phyloP scores from a whole-genome alignment of 1,140 invertebrate genomes.

The Zelostemma sp. region DNA sequence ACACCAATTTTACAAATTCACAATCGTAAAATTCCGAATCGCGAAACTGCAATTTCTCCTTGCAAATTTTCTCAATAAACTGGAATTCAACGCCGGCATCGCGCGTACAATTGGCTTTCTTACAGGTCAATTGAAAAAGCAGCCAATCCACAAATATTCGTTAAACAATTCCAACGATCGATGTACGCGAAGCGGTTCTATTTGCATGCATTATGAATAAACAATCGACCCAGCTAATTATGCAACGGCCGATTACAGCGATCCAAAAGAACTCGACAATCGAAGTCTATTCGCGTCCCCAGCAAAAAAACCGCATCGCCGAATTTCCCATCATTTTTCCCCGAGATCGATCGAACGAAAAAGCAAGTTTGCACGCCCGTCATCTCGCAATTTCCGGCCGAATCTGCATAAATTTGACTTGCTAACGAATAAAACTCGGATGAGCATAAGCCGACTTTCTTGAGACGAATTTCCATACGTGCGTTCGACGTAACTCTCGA shows the following conservation, averaged over 20 bases:
- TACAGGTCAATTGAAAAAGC: too few species aligned
- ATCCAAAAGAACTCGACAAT: too few species aligned
- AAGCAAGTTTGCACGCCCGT: constrained; percentile 21
- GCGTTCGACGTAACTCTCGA: constrained; percentile 9
- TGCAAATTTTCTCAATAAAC: too few species aligned
- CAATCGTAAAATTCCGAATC: too few species aligned
- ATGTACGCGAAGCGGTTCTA: constrained; percentile 23
- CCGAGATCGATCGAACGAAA: not conserved
- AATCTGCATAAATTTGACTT: constrained; percentile 67
- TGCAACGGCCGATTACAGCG: constrained; percentile 14
- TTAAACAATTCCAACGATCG: constrained; percentile 18
- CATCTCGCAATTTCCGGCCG: constrained; percentile 27
- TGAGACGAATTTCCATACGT: constrained; percentile 23
- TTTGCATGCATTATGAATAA: constrained; percentile 46
- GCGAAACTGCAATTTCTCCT: too few species aligned
- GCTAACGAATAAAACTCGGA: constrained; percentile 61
- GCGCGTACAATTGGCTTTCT: too few species aligned
- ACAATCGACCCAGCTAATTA: constrained; percentile 40
- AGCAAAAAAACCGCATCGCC: not conserved
- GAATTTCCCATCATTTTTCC: not conserved
- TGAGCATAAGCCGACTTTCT: constrained; percentile 45
- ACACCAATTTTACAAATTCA: too few species aligned
- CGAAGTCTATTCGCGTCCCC: not conserved
- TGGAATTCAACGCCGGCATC: too few species aligned
- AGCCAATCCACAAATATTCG: too few species aligned